Conservation (phyloP, 2,888 invertebrate genomes). For the Drosophila ustulata region DNA sequence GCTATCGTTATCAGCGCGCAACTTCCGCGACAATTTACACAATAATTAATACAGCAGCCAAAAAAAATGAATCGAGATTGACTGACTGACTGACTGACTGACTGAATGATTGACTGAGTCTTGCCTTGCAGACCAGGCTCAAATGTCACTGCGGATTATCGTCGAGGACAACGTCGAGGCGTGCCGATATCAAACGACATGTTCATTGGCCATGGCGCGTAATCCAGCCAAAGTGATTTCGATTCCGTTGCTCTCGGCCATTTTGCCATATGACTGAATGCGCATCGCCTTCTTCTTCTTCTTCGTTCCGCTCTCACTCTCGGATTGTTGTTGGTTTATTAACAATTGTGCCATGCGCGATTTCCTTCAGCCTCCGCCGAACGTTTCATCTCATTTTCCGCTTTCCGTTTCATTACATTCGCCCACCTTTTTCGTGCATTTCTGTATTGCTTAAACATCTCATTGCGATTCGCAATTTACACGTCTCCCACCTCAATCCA, state of each 20-base stretch:
- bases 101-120: too few relatives aligned
- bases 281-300: not conserved
- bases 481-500: constrained; percentile 19
- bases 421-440: constrained; percentile 52
- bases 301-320: not conserved
- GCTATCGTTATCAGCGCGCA: constrained; percentile 10
- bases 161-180: constrained; percentile 18
- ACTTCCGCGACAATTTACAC: constrained; percentile 53
- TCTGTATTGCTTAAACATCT: constrained; percentile 43
- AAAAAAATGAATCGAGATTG: constrained; percentile 13
- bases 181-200: constrained; percentile 61
- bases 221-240: constrained; percentile 70
- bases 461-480: constrained; percentile 30
- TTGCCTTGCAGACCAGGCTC: not conserved
- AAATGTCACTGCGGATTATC: constrained; percentile 49
- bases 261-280: constrained; percentile 58
- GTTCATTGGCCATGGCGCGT: constrained; percentile 69
- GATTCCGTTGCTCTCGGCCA: constrained; percentile 61
- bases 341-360: constrained; percentile 65
- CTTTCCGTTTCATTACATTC: constrained; percentile 71
- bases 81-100: constrained; percentile 5
- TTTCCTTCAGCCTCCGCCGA: constrained; percentile 33
- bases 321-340: constrained; percentile 53
- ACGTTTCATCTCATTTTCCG: constrained; percentile 42
- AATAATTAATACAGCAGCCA: constrained; percentile 52